Percentiles rank a stretch among this genome's conserved stretches.
Conservation (phyloP, 1,140 invertebrate species). For the Cotesia glomerata region DNA sequence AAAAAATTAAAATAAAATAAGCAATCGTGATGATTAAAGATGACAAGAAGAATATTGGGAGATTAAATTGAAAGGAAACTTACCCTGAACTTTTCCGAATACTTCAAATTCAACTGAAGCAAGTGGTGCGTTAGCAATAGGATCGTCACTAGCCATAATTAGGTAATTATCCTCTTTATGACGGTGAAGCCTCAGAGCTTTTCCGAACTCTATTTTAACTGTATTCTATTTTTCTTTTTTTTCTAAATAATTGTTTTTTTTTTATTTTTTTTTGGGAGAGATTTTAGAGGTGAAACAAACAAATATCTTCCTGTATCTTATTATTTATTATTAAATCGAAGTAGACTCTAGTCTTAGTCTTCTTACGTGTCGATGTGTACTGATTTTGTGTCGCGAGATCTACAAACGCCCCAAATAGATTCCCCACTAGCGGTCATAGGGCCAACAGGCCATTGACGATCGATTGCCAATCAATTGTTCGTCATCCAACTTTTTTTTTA, state of each 20-base stretch:
- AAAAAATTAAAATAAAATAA: background rate
- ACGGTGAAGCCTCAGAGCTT: slow-evolving; percentile 7
- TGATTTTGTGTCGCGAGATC: slow-evolving; percentile 39
- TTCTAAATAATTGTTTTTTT: too few species aligned
- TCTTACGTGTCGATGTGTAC: slow-evolving; percentile 28
- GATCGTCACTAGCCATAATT: slow-evolving; percentile 68
- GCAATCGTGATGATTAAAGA: background rate
- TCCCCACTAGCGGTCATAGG: slow-evolving; percentile 54
- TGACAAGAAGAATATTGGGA: too few species aligned
- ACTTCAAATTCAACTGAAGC: slow-evolving; percentile 88
- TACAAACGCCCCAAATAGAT: slow-evolving; percentile 58
- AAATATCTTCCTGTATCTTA: background rate
- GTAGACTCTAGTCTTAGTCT: background rate
- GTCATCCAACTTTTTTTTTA: slow-evolving; percentile 23
- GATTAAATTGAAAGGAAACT: slow-evolving; percentile 32
- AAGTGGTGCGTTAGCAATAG: slow-evolving; percentile 63
- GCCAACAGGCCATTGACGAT: slow-evolving; percentile 49
- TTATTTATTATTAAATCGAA: slow-evolving; percentile 4
- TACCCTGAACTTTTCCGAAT: slow-evolving; percentile 87
- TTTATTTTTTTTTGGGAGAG: too few species aligned
- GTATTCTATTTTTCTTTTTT: too few species aligned
- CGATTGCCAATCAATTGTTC: slow-evolving; percentile 44
- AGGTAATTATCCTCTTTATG: slow-evolving; percentile 22
- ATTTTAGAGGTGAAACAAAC: background rate
- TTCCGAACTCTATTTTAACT: slow-evolving; percentile 5